Evolutionary conservation across 2,113 vertebrate genomes (phyloP), one percentile per base, ranked within the genome.

Genomic region (Sterna hirundo): DNA sequence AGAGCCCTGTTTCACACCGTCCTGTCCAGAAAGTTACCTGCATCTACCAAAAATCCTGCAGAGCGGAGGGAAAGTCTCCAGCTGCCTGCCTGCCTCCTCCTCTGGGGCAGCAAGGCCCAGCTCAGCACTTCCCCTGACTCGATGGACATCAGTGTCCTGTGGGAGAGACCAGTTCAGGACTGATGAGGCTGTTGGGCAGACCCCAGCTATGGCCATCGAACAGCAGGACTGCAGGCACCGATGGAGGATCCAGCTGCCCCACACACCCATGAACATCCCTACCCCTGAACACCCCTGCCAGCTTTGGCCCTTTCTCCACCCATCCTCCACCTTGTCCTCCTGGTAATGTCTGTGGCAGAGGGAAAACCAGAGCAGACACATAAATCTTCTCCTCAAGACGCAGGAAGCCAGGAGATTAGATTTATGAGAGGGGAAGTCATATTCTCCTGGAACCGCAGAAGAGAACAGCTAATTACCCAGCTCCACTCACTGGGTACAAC

Each of bases 351-450:
- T 61, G 44, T 70, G 86, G 72, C 88, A 95, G 74, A 95, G 61
- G 72, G 55, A 91, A 92, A 95, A 86, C 62, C 12, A 18, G 86
- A 92, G 93, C 88, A 96, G 94, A 96, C 90, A 75, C 83, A 95
- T 95, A 91, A 94, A 97, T 95, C 95, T 96, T 88, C 68, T 93
- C 64, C 80, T 94, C 17, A 38, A 83, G 91, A 86, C 34, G 11
- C 66, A 62, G 77, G 66, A 95, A 93, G 77, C 91, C 34, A 1
- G 79, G 90, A 96, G 91, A 94, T 61, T 71, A 95, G 97, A 97
- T 97, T 94, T 92, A 97, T 93, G 86, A 86, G 90, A 69, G 72
- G 87, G 77, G 88, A 92, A 94, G 88, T 78, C 83, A 92, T 75
- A 42, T 86, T 88, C 68, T 91, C 52, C 69, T 65, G 70, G 80